phyloP scores from a whole-genome alignment of 1,140 invertebrate species.

The Tetramorium alpestre region DNA sequence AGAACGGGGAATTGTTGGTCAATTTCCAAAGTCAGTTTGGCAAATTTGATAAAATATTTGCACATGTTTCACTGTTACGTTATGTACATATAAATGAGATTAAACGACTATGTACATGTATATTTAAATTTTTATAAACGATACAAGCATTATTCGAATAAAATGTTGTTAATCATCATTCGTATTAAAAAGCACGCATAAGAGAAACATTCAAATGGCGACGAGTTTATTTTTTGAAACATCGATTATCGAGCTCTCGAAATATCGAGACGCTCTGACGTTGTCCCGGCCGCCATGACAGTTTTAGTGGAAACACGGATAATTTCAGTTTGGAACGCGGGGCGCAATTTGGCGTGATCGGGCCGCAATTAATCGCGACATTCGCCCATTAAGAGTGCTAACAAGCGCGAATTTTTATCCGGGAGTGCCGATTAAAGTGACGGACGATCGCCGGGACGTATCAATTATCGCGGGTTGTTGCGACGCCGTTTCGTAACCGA shows the following conservation, averaged over 20 bases:
- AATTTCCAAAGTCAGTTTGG: background rate
- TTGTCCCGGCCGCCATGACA: background rate
- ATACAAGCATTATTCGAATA: background rate
- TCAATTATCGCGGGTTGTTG: conserved; percentile 6
- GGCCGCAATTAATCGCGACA: background rate
- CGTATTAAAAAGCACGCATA: background rate
- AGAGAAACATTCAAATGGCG: background rate
- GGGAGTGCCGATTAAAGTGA: background rate
- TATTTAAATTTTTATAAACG: background rate
- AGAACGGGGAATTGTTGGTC: background rate
- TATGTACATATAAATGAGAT: background rate
- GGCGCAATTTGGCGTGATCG: background rate
- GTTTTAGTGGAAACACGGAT: background rate
- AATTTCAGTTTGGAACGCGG: background rate
- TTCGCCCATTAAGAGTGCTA: conserved; percentile 1
- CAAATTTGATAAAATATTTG: conserved; percentile 15
- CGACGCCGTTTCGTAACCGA: conserved; percentile 3
- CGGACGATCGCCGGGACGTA: background rate
- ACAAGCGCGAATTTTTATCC: conserved; percentile 2
- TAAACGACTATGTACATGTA: background rate
- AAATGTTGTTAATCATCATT: background rate
- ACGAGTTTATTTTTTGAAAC: background rate
- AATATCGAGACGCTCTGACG: background rate
- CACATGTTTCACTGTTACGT: background rate
- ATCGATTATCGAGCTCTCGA: background rate